Conservation (phyloP, 2,888 invertebrate species). For the Xylota sylvarum region DNA sequence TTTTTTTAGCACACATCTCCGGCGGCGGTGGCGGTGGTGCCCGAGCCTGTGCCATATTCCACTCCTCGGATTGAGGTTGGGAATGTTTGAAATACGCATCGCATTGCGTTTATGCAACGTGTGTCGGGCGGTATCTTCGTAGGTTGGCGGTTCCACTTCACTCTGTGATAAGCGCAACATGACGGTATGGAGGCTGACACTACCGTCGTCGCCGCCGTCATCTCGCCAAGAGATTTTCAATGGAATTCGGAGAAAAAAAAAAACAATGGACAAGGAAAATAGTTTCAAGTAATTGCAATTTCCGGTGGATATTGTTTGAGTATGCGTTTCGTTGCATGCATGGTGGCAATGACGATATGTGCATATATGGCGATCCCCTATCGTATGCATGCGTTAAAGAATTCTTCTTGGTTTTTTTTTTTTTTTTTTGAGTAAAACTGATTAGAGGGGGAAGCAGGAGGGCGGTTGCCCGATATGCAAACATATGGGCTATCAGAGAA, state of each 20-base stretch:
- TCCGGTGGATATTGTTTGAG: slow-evolving; percentile 66
- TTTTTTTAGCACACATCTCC: slow-evolving; percentile 25
- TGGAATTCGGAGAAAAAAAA: slow-evolving; percentile 40
- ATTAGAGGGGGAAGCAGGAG: slow-evolving; percentile 21
- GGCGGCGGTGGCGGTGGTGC: too few relatives aligned
- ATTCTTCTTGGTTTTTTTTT: slow-evolving; percentile 12
- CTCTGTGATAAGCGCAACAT: neutral
- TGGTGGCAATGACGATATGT: slow-evolving; percentile 46
- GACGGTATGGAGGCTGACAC: slow-evolving; percentile 9
- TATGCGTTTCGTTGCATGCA: slow-evolving; percentile 20
- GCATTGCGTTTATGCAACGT: slow-evolving; percentile 28
- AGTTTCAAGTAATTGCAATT: slow-evolving; percentile 70
- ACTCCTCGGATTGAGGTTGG: slow-evolving; percentile 46
- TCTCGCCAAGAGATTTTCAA: slow-evolving; percentile 8
- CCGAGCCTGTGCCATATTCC: slow-evolving; percentile 44
- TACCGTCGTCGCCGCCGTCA: neutral
- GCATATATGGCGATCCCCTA: slow-evolving; percentile 50
- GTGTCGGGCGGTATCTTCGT: slow-evolving; percentile 27
- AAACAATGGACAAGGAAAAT: slow-evolving; percentile 26
- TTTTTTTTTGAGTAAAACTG: slow-evolving; percentile 34
- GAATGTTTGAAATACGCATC: slow-evolving; percentile 52
- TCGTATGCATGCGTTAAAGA: slow-evolving; percentile 42
- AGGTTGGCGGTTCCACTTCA: slow-evolving; percentile 10
- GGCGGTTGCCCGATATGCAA: slow-evolving; percentile 18
- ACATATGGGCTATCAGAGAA: slow-evolving; percentile 57